Base-by-base conservation (phyloP, 2,113 vertebrate species). In the Anguilla rostrata region DNA sequence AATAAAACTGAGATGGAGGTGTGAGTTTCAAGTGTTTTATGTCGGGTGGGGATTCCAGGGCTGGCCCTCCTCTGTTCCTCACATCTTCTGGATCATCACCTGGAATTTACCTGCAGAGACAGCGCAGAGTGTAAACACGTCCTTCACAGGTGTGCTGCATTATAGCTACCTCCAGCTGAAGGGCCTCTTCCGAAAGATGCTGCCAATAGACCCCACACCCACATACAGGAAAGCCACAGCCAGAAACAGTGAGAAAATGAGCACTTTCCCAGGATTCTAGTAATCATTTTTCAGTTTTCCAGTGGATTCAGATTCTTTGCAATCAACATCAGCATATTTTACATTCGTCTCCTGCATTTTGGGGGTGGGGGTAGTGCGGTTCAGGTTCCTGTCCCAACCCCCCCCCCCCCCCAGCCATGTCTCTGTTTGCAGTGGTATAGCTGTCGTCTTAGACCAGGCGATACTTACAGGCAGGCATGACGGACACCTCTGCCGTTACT, bases 41-140 rank as follows among this genome's bases (percentile, higher is more conserved):
- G 75, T 34, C 22, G 26, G 56, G 56, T 60, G 78, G 39, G 79
- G 79, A 26, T 18, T 84, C 39, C 66, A 75, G 14, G n/a, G 40
- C n/a, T 43, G 34, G 46, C 82, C 85, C 46, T 91, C 83, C 57
- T 88, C 26, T 84, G 14, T 49, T 29, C 84, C 90, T 91, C 97
- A 98, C 85, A 96, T 94, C 93, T 99, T 99, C 96, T 99, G 97
- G 93, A 99, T 98, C 97, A 99, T 99, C 90, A 99, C 97, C 92
- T 99, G 98, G 94, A 99, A 99, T 97, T 99, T 99, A 94, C 98
- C 98, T 99, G 92, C 75, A 92, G 91, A 90, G 71, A 87, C 1
- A 87, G 60, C 85, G 86, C 82, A 83, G 49, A 39, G 34, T 56
- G 49, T 83, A 15, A 11, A 56, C 1, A 39, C 39, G 2, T 16